Evolutionary conservation across 2,888 invertebrate species (phyloP), one percentile per base, ranked within the genome.

Genomic region (Caenorhabditis becei): DNA sequence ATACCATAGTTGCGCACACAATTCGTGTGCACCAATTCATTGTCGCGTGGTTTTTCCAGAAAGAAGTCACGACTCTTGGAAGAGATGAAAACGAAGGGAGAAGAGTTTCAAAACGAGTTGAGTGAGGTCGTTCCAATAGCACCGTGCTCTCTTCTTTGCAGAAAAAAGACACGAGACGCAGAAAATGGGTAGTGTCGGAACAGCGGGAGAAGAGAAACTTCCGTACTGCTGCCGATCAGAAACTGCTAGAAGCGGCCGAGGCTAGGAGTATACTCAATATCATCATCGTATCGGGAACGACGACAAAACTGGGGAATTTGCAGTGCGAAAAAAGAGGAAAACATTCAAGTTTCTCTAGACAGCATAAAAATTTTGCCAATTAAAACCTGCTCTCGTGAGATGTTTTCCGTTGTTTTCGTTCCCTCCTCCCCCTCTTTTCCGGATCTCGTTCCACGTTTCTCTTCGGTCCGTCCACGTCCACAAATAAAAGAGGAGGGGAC

Each of bases 291-390:
- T 28, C n/a, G 35, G 37, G 72, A 72, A 62, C 54, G 61, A 35
- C 62, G 24, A 59, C 41, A 37, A 32, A 47, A 61, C 61, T 23
- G 75, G 65, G 53, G 61, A 59, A 75, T 58, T 37, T 11, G 53
- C 11, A 66, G 59, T 61, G 41, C 37, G 37, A 58, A 37, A 58
- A 53, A 56, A 44, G 51, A 28, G 32, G 18, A 71, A 62, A 75
- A 66, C 66, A 58, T 66, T 75, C 66, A 58, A 75, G 63, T 65
- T 66, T 56, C 47, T 51, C 47, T 26, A 28, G 66, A 53, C 59
- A 58, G 63, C 18, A 63, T 54, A 59, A 66, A 65, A 75, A 75
- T 75, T 75, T 75, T 51, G 75, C 75, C 75, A 75, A 75, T 75
- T 75, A 75, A 74, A 75, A 61, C 66, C 59, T 66, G 66, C 66